These are phyloP conservation scores for Scarus forsteni DNA, from an alignment of 2,797 vertebrate genomes.

Conservation along the genomic window DNA sequence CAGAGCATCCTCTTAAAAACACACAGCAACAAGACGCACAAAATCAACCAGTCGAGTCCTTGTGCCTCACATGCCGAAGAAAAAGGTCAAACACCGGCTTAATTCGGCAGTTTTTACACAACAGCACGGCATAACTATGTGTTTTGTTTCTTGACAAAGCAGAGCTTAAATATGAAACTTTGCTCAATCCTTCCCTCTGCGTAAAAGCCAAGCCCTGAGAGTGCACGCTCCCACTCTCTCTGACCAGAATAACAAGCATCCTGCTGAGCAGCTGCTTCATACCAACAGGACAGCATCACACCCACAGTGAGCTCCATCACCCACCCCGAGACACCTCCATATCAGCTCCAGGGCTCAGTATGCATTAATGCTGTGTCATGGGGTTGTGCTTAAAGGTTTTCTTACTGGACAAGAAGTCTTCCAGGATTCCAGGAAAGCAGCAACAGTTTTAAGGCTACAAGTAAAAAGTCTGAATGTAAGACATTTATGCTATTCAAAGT, in stretches of 20 bases:
- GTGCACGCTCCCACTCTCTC: slow-evolving; percentile 51
- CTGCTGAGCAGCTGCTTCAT: slow-evolving; percentile 63
- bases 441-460: background rate
- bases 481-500: background rate
- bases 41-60: background rate
- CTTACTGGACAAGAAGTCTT: background rate
- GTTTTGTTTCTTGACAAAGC: background rate
- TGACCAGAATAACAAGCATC: slow-evolving; percentile 78
- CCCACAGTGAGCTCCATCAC: background rate
- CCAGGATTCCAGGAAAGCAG: background rate
- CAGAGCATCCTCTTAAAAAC: background rate
- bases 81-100: background rate
- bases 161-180: slow-evolving; percentile 11
- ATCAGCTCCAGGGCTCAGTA: background rate
- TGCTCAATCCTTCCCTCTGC: slow-evolving; percentile 27
- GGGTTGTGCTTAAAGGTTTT: background rate
- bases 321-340: background rate
- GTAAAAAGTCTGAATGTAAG: background rate
- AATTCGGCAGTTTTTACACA: background rate
- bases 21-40: background rate
- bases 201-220: slow-evolving; percentile 38
- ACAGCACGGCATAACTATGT: slow-evolving; percentile 2
- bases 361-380: no score
- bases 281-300: slow-evolving; percentile 29
- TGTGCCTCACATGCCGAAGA: background rate